A percentile compares a stretch with the other conserved stretches of the same genome.
These are phyloP conservation scores for Zaprionus africanus DNA, from an alignment of 1,140 invertebrate genomes.

Conservation along the genomic window DNA sequence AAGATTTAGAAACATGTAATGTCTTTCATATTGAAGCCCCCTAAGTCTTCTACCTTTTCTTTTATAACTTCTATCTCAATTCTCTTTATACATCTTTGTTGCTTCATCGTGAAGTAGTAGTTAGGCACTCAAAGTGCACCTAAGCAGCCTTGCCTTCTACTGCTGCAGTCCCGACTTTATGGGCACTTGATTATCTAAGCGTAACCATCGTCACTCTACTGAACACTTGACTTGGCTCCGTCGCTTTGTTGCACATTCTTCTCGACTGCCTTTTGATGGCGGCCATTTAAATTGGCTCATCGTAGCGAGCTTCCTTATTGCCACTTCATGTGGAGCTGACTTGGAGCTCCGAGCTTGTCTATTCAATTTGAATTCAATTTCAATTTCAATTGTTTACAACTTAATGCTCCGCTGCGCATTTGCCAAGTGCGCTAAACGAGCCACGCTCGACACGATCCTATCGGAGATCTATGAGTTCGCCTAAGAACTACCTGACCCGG, in stretches of 20 bases:
- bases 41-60: no score
- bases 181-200: slow-evolving; percentile 17
- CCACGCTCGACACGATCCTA: slow-evolving; percentile 39
- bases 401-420: slow-evolving; percentile 67
- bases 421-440: slow-evolving; percentile 53
- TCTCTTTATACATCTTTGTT: not conserved
- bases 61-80: not conserved
- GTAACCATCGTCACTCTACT: slow-evolving; percentile 30
- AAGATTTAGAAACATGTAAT: no score
- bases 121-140: not conserved
- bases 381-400: slow-evolving; percentile 63
- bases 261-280: slow-evolving; percentile 7
- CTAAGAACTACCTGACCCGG: slow-evolving; percentile 35
- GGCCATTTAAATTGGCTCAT: slow-evolving; percentile 41
- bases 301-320: slow-evolving; percentile 41
- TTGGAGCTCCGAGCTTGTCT: not conserved
- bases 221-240: slow-evolving; percentile 23
- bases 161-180: not conserved
- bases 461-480: slow-evolving; percentile 11
- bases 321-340: slow-evolving; percentile 15
- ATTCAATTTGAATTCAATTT: slow-evolving; percentile 36
- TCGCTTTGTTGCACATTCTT: slow-evolving; percentile 20
- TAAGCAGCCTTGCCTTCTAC: not conserved
- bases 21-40: no score
- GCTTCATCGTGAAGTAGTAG: not conserved